Conservation (phyloP, 2,113 vertebrate species). For the Spizaetus ornatus region DNA sequence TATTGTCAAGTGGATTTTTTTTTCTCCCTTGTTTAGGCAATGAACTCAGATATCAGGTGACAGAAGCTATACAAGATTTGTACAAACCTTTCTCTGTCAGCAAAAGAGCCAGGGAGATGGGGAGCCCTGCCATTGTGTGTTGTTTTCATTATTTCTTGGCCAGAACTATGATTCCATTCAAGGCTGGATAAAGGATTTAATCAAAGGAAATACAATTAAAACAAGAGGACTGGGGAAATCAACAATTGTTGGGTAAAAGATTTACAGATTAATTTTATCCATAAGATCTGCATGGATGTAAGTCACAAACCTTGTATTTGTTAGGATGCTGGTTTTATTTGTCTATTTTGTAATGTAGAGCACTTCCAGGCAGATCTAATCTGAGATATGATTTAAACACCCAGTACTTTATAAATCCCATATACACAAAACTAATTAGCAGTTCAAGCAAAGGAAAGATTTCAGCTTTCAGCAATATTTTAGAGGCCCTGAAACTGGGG, state of each 20-base stretch:
- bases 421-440: conserved; percentile 7
- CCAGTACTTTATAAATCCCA: not conserved
- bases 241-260: not conserved
- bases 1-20: not conserved
- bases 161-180: not conserved
- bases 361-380: not conserved
- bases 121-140: not conserved
- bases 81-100: not conserved
- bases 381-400: conserved; percentile 6
- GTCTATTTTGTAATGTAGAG: not conserved
- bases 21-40: conserved; percentile 10
- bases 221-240: not conserved
- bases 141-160: conserved; percentile 3
- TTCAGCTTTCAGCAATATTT: conserved; percentile 21
- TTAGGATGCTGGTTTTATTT: not conserved
- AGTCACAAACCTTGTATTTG: not conserved
- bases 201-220: not conserved
- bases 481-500: not conserved
- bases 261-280: not conserved
- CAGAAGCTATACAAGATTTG: not conserved
- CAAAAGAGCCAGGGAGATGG: not conserved
- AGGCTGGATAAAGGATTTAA: not conserved
- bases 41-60: conserved; percentile 6
- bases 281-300: not conserved
- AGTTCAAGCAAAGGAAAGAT: conserved; percentile 9